Base-by-base conservation (phyloP, 2,888 invertebrate genomes). In the Nephrotoma flavescens region DNA sequence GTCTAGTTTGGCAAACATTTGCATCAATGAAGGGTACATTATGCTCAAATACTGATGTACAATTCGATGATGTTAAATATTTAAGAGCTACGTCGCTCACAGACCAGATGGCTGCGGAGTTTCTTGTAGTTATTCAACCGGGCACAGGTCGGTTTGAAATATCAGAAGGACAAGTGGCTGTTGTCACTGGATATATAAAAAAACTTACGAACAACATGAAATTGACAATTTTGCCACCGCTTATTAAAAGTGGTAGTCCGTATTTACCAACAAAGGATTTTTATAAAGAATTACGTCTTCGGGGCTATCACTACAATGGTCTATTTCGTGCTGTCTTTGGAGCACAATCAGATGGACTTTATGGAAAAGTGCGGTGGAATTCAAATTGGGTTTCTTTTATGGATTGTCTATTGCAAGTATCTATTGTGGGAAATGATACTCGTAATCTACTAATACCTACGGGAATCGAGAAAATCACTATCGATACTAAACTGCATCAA, bases 321-420 rank as follows among this genome's bases (percentile, higher is more conserved):
- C 87, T 88, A 0, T 92, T 92, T 87, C 89, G 89, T 57, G 89
- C 89, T 0, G 91, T 92, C 0, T 87, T 88, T 2, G 86, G 87
- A 9, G 91, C 91, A 0, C 90, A 91, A 0, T 88, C 90, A 1
- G 91, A 92, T 88, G 92, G 92, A 0, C 86, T 89, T 0, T 90
- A 89, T 45, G 92, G 91, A 5, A 89, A 89, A 90, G 90, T 89
- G 6, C 91, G 93, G 86, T 97, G 97, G 97, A 93, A 94, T 86
- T 95, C 95, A 89, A 96, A 97, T 91, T 98, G 97, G 97, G 95
- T 96, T 31, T 31, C 31, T 31, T 31, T 31, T 31, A 94, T 98
- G 92, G 98, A 98, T 92, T 96, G 96, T 47, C 95, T 98, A 95
- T 92, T 98, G 12, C 98, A 98, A 91, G 94, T 96, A 89, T 94